Base-by-base conservation (phyloP, 2,888 invertebrate genomes). In the Chloromyia formosa region DNA sequence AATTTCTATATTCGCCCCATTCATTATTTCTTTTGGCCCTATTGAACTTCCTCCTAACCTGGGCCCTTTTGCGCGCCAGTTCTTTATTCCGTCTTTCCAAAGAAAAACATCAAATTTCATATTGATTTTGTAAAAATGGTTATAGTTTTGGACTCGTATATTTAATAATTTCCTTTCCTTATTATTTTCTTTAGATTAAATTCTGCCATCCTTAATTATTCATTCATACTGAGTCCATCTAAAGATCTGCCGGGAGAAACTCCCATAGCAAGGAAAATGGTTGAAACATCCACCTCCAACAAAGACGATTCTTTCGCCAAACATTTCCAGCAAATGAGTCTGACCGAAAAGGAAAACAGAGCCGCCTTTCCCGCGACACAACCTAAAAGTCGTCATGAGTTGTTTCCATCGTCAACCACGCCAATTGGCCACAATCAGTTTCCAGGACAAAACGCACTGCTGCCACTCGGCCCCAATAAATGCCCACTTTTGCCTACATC, bases 181-280 rank as follows among this genome's bases (percentile, higher is more conserved):
- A 4, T 4, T 35, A 35, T 35, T 35, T 35, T 35, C 27, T 62
- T 22, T 16, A 84, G 84, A 60, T 78, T 84, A 0, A 85, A 85
- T 75, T 83, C 82, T 75, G 85, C 84, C 18, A 83, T 84, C 27
- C 78, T 85, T 0, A 83, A 85, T 73, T 84, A 85, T 74, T 85
- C 85, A 0, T 83, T 85, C 72, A 79, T 83, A 4, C 64, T 84
- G 9, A 84, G 82, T 75, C 84, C 85, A 10, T 45, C 77, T 1
- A 77, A 76, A 75, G 79, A 79, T 20, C 80, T 77, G 1, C 80
- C 78, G 18, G 76, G 79, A 0, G 68, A 76, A 0, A 56, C 78
- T 1, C 75, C 77, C 4, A 74, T 54, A 4, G 74, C 74, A 73
- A 56, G 10, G 22, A 22, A 18, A 56, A 4, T 7, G 3, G 7